Evolutionary conservation across 2,797 vertebrate species (phyloP).

Genomic region (Xyrichtys novacula): DNA sequence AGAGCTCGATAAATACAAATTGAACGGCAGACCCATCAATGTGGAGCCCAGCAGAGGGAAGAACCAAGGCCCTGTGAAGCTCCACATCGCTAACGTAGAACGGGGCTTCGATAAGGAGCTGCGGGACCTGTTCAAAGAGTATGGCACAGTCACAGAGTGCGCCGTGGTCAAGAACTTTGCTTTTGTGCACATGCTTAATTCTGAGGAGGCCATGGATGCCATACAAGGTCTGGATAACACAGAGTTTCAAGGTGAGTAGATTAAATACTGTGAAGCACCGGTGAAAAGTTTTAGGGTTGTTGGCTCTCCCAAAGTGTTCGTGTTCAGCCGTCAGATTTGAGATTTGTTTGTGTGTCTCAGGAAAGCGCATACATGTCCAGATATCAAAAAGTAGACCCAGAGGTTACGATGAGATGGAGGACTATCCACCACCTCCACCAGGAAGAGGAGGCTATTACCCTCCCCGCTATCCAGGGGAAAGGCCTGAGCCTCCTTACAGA

Average conservation of each 20-base stretch:
- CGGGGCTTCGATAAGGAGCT: conserved; percentile 83
- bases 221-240: conserved; percentile 84
- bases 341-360: conserved; percentile 73
- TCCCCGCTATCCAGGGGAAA: conserved; percentile 74
- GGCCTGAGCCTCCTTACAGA: conserved; percentile 75
- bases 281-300: background rate
- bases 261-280: too few species aligned
- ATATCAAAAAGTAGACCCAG: conserved; percentile 94
- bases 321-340: conserved; percentile 11
- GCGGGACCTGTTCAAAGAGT: conserved; percentile 83
- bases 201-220: conserved; percentile 87
- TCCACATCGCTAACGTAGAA: conserved; percentile 87
- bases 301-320: background rate
- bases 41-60: conserved; percentile 86
- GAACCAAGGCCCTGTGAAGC: conserved; percentile 84
- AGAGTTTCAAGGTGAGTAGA: conserved; percentile 83
- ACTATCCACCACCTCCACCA: conserved; percentile 75
- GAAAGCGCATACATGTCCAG: conserved; percentile 95
- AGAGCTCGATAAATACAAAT: conserved; percentile 81
- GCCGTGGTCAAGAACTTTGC: conserved; percentile 87
- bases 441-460: conserved; percentile 79
- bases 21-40: conserved; percentile 85
- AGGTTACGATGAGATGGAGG: conserved; percentile 85
- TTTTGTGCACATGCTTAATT: conserved; percentile 87
- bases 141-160: conserved; percentile 84